Percentiles rank a stretch among this genome's conserved stretches.
phyloP scores from a whole-genome alignment of 2,888 invertebrate species.

The Uloborus plumipes region DNA sequence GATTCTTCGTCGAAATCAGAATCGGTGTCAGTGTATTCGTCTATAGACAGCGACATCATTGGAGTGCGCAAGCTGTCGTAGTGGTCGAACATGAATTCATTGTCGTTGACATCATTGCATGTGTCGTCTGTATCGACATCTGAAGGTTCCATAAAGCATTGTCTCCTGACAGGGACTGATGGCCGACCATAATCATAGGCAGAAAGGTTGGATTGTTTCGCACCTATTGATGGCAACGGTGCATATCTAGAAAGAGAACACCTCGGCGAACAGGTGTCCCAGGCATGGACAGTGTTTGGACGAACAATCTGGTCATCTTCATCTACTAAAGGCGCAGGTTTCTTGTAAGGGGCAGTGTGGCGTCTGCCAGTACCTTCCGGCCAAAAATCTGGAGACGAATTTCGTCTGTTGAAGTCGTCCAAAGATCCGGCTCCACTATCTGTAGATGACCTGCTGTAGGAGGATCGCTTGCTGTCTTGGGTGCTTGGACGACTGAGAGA shows the following conservation, averaged over 20 bases:
- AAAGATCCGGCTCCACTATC: conserved; percentile 55
- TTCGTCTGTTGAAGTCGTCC: conserved; percentile 46
- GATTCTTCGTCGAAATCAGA: conserved; percentile 58
- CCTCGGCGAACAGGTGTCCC: conserved; percentile 41
- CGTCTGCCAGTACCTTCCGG: conserved; percentile 18
- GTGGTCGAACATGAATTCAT: background rate
- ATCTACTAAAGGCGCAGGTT: conserved; percentile 8
- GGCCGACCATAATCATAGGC: conserved; percentile 11
- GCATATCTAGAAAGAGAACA: conserved; percentile 55
- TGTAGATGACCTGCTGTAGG: conserved; percentile 44
- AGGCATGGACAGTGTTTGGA: conserved; percentile 57
- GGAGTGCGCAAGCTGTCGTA: conserved; percentile 6
- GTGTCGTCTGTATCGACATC: conserved; percentile 30
- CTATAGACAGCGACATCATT: conserved; percentile 31
- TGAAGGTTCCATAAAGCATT: conserved; percentile 40
- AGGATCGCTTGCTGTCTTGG: conserved; percentile 41
- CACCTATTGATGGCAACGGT: conserved; percentile 52
- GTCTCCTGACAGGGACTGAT: conserved; percentile 24
- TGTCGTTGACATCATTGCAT: conserved; percentile 21
- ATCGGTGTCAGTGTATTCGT: conserved; percentile 34
- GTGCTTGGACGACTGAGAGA: conserved; percentile 40
- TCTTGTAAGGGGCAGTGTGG: conserved; percentile 52
- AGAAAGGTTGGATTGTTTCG: conserved; percentile 4
- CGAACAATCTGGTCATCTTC: conserved; percentile 11
- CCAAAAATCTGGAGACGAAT: conserved; percentile 51